Conservation (phyloP, 2,797 vertebrate genomes). For the Sebastes cheni region DNA sequence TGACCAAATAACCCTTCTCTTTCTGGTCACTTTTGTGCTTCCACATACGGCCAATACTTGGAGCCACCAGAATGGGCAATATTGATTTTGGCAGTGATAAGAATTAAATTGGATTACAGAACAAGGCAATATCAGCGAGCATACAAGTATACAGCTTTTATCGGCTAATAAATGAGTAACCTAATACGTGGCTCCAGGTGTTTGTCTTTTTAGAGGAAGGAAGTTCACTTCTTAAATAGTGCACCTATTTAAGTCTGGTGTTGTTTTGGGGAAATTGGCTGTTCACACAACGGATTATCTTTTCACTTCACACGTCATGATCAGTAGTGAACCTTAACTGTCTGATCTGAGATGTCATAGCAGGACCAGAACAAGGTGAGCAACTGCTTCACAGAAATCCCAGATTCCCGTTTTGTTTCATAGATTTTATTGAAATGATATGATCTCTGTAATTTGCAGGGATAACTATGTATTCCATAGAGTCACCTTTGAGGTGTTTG, state of each 20-base stretch:
- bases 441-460: not conserved
- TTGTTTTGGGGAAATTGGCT: not conserved
- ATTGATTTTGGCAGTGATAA: not conserved
- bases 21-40: constrained; percentile 11
- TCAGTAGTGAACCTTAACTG: too few species aligned
- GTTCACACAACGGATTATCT: not conserved
- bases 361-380: not conserved
- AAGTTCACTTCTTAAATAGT: not conserved
- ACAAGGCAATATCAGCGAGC: not conserved
- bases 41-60: not conserved
- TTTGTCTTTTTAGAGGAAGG: not conserved
- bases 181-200: not conserved
- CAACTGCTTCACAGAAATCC: not conserved
- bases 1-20: not conserved
- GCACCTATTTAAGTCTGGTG: not conserved
- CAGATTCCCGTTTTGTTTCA: not conserved
- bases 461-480: not conserved
- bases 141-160: not conserved
- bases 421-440: not conserved
- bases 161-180: not conserved
- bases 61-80: not conserved
- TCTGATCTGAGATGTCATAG: not conserved
- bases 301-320: not conserved
- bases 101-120: not conserved
- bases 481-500: not conserved